A percentile compares a stretch with the other conserved stretches of the same genome.
These are phyloP conservation scores for Cyanoramphus novaezelandiae DNA, from an alignment of 2,113 vertebrate genomes.

Conservation along the genomic window DNA sequence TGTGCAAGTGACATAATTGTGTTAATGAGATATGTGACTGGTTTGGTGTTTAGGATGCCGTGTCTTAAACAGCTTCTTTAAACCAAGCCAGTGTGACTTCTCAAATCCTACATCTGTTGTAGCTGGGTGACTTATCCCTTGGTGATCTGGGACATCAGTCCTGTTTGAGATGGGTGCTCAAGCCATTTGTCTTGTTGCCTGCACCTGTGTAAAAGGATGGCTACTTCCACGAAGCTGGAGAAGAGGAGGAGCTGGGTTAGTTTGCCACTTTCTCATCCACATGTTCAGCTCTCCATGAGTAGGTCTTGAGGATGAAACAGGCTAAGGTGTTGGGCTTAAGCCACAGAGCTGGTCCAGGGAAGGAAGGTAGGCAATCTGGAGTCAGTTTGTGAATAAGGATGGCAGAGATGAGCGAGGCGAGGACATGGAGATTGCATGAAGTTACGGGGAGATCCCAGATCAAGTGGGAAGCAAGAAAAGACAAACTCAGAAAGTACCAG, in stretches of 20 bases:
- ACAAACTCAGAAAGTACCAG: not conserved
- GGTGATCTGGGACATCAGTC: not conserved
- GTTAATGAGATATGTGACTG: not conserved
- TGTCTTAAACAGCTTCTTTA: not conserved
- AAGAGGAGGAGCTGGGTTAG: not conserved
- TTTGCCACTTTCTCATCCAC: fast-evolving
- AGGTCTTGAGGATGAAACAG: not conserved
- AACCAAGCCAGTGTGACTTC: not conserved
- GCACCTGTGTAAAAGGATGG: not conserved
- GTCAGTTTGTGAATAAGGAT: not conserved
- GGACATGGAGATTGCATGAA: not conserved
- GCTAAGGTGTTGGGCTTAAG: not conserved
- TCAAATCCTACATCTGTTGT: not conserved
- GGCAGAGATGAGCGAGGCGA: not conserved
- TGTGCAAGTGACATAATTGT: not conserved
- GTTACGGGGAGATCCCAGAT: not conserved
- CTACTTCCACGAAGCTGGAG: not conserved
- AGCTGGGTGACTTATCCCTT: not conserved
- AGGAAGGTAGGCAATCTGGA: not conserved
- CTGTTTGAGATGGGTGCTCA: fast-evolving
- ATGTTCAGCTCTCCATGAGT: fast-evolving
- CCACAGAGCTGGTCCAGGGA: fast-evolving
- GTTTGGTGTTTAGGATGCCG: not conserved
- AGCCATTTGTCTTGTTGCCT: fast-evolving
- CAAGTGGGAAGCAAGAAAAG: not conserved